phyloP scores from a whole-genome alignment of 2,888 invertebrate species.

The Agriotes lineatus region DNA sequence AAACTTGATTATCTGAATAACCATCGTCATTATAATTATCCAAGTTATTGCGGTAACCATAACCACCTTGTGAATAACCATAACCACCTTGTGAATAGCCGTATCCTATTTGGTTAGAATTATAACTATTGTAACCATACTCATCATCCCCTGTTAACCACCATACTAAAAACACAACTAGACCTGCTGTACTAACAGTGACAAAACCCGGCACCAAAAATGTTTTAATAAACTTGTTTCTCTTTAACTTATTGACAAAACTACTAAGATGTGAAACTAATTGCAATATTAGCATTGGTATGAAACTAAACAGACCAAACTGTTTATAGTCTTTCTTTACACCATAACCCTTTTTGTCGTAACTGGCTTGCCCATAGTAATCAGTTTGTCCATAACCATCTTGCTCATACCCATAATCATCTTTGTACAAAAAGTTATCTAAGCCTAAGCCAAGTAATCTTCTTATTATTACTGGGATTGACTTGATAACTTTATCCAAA shows the following conservation, averaged over 20 bases:
- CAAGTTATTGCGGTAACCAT: background rate
- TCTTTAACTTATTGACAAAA: slow-evolving; percentile 58
- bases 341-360: slow-evolving; percentile 30
- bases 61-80: background rate
- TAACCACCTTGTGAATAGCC: background rate
- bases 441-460: slow-evolving; percentile 54
- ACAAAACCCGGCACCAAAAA: slow-evolving; percentile 60
- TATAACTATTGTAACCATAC: slow-evolving; percentile 14
- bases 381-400: slow-evolving; percentile 4
- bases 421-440: slow-evolving; percentile 16
- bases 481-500: slow-evolving; percentile 10
- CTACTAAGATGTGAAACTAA: slow-evolving; percentile 55
- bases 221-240: slow-evolving; percentile 59
- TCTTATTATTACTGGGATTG: slow-evolving; percentile 55
- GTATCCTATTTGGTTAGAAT: background rate
- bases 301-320: slow-evolving; percentile 58
- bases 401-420: slow-evolving; percentile 35
- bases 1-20: background rate
- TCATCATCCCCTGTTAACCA: slow-evolving; percentile 54
- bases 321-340: slow-evolving; percentile 51
- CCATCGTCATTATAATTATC: background rate
- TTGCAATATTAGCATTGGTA: slow-evolving; percentile 60
- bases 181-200: slow-evolving; percentile 55
- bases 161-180: slow-evolving; percentile 61
- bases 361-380: slow-evolving; percentile 20